Evolutionary conservation across 2,113 vertebrate genomes (phyloP).

Genomic region (Romanogobio albipinnatus): DNA sequence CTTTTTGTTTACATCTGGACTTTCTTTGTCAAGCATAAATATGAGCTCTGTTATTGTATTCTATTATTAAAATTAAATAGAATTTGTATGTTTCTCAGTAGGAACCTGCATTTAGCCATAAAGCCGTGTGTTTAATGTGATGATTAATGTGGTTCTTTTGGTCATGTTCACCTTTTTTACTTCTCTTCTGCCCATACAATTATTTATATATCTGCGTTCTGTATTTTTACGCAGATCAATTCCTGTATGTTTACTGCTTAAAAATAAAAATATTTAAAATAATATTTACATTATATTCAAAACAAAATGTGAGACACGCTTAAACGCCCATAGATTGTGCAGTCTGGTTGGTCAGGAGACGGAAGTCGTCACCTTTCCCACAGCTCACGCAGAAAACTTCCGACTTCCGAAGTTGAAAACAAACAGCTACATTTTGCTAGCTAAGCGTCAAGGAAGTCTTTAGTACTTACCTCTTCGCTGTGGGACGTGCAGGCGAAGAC

Average conservation of each 20-base stretch:
- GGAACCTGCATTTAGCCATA: neutral
- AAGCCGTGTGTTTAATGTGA: neutral
- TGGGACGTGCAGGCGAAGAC: neutral
- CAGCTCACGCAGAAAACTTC: constrained; percentile 42
- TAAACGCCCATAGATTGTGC: neutral
- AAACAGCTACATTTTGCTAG: neutral
- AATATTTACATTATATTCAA: neutral
- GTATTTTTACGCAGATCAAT: neutral
- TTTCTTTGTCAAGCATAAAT: neutral
- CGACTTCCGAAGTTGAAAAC: constrained; percentile 53
- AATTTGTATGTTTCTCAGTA: neutral
- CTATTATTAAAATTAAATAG: neutral
- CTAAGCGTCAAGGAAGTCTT: neutral
- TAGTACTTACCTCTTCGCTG: neutral
- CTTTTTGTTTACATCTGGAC: neutral
- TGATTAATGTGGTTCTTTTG: neutral
- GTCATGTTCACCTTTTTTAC: neutral
- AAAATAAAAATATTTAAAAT: neutral
- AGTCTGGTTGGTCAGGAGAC: constrained; percentile 30
- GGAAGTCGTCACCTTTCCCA: constrained; percentile 45
- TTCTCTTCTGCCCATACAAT: neutral
- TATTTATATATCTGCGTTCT: neutral
- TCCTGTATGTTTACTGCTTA: neutral
- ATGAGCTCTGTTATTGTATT: neutral
- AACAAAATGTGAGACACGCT: neutral